Evolutionary conservation across 2,888 invertebrate genomes (phyloP).

Genomic region (Leucophenga maculata): DNA sequence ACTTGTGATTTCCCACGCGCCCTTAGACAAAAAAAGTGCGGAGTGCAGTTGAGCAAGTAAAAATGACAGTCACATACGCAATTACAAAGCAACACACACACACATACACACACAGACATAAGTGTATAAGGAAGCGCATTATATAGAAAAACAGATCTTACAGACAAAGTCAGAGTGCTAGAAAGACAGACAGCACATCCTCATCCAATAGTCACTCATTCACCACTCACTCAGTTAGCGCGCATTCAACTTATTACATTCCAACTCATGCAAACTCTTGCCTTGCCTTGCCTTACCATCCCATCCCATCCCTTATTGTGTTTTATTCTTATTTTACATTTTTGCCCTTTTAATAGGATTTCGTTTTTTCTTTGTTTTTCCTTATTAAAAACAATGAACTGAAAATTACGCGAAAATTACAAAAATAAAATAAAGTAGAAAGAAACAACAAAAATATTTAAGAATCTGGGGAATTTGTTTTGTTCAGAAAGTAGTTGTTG

Average conservation of each 20-base stretch:
- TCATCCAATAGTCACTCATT: too few species aligned
- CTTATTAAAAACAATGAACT: conserved; percentile 45
- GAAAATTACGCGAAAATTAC: conserved; percentile 45
- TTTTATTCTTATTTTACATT: conserved; percentile 10
- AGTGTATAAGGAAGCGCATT: conserved; percentile 1
- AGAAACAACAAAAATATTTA: not conserved
- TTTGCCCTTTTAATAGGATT: not conserved
- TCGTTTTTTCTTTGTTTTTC: conserved; percentile 26
- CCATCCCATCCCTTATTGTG: not conserved
- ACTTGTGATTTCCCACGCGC: conserved; percentile 8
- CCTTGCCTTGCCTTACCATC: conserved; percentile 2
- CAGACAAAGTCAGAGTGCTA: conserved; percentile 41
- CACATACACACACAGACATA: not conserved
- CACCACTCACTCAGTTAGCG: not conserved
- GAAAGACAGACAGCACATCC: conserved; percentile 24
- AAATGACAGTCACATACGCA: conserved; percentile 15
- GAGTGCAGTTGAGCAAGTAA: not conserved
- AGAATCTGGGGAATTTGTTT: not conserved
- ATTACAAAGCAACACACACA: not conserved
- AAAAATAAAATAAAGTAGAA: conserved; percentile 24
- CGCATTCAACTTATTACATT: not conserved
- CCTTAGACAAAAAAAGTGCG: not conserved
- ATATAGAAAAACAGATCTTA: not conserved
- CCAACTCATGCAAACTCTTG: conserved; percentile 10
- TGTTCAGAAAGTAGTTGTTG: not conserved